Conservation (phyloP, 2,113 vertebrate species). For the Saguinus midas region DNA sequence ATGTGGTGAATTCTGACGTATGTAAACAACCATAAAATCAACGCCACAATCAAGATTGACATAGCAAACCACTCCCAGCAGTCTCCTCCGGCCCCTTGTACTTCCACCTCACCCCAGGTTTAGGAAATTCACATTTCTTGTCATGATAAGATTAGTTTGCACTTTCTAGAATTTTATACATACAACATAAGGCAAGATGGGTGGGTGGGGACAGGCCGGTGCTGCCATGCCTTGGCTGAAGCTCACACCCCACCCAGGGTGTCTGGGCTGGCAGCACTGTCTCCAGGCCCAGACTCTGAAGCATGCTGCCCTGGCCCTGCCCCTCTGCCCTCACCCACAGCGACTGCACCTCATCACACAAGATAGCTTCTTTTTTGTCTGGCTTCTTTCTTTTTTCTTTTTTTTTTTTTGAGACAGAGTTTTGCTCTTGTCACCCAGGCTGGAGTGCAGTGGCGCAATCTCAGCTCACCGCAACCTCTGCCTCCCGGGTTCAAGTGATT, state of each 20-base stretch:
- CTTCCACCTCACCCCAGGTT: background rate
- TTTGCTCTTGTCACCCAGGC: too few species aligned
- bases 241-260: background rate
- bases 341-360: too few species aligned
- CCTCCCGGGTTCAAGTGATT: too few species aligned
- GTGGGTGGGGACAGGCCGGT: background rate
- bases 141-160: background rate
- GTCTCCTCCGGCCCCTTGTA: background rate
- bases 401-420: too few species aligned
- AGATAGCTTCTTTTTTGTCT: background rate
- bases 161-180: background rate
- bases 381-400: background rate
- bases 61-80: fast-evolving
- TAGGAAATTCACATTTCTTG: background rate
- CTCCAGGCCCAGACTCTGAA: background rate
- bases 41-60: too few species aligned
- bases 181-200: background rate
- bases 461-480: too few species aligned
- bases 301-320: background rate
- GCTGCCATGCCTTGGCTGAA: too few species aligned
- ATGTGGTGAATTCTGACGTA: background rate
- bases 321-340: background rate
- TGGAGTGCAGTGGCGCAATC: too few species aligned
- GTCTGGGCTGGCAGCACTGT: background rate
- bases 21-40: background rate